phyloP scores from a whole-genome alignment of 1,140 invertebrate species.

The Batillaria attramentaria region DNA sequence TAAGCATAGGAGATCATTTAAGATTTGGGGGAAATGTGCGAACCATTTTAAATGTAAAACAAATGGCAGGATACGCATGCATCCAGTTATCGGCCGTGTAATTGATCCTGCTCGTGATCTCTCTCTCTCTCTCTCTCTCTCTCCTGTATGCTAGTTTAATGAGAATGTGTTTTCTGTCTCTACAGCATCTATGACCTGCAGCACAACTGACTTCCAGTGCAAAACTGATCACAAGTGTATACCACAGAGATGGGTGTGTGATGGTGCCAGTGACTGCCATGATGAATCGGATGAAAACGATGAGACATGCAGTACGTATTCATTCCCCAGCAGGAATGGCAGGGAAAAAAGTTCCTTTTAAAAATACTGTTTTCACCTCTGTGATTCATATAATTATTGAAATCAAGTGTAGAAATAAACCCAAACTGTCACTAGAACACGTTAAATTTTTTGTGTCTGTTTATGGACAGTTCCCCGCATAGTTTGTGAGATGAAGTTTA shows the following conservation, averaged over 20 bases:
- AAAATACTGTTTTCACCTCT: neutral
- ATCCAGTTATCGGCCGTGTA: too few relatives aligned
- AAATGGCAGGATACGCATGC: too few relatives aligned
- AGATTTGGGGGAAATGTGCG: too few relatives aligned
- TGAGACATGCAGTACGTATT: constrained; percentile 32
- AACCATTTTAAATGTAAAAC: neutral
- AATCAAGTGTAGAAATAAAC: neutral
- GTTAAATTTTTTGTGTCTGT: neutral
- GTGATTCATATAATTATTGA: neutral
- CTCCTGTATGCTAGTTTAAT: neutral
- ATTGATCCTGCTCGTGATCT: neutral
- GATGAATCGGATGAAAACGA: constrained; percentile 70
- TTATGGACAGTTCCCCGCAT: neutral
- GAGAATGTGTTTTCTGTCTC: neutral
- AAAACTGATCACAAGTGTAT: constrained; percentile 49
- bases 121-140: neutral
- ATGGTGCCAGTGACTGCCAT: constrained; percentile 56
- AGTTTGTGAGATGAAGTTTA: neutral
- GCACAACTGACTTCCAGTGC: constrained; percentile 41
- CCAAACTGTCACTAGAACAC: neutral
- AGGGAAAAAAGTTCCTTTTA: neutral
- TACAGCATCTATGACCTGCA: constrained; percentile 38
- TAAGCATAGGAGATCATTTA: too few relatives aligned
- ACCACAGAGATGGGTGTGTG: constrained; percentile 53
- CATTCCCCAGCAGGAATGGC: neutral